A percentile compares a stretch with the other conserved stretches of the same genome.
Evolutionary conservation across 2,888 invertebrate species (phyloP).

Genomic region (Drepanosiphum platanoidis): DNA sequence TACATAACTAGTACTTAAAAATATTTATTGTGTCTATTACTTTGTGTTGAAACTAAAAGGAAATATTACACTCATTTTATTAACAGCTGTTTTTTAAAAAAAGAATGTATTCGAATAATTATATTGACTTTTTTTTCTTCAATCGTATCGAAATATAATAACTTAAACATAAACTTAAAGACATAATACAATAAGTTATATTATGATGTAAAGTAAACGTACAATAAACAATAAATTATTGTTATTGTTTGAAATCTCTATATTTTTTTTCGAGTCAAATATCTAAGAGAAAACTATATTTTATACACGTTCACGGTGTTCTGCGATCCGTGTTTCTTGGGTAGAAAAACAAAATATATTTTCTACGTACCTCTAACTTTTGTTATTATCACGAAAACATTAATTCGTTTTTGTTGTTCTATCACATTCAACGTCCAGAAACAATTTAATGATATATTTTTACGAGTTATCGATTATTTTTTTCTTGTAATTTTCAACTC

Average conservation of each 20-base stretch:
- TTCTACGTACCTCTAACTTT: not conserved
- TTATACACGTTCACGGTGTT: not conserved
- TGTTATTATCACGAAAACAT: not conserved
- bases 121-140: not conserved
- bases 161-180: too few relatives aligned
- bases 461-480: not conserved
- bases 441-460: not conserved
- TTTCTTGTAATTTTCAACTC: not conserved
- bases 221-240: not conserved
- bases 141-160: not conserved
- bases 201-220: not conserved
- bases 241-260: not conserved
- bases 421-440: not conserved
- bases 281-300: not conserved
- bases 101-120: not conserved
- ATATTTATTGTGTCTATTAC: not conserved
- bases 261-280: not conserved
- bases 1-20: not conserved
- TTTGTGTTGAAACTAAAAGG: not conserved
- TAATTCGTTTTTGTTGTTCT: conserved; percentile 12
- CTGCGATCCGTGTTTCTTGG: not conserved
- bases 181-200: not conserved
- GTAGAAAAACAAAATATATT: conserved; percentile 4
- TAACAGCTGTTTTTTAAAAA: not conserved
- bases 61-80: not conserved